A percentile compares a stretch with the other conserved stretches of the same genome.
These are phyloP conservation scores for Diachasmimorpha longicaudata DNA, from an alignment of 1,140 invertebrate genomes.

Conservation along the genomic window DNA sequence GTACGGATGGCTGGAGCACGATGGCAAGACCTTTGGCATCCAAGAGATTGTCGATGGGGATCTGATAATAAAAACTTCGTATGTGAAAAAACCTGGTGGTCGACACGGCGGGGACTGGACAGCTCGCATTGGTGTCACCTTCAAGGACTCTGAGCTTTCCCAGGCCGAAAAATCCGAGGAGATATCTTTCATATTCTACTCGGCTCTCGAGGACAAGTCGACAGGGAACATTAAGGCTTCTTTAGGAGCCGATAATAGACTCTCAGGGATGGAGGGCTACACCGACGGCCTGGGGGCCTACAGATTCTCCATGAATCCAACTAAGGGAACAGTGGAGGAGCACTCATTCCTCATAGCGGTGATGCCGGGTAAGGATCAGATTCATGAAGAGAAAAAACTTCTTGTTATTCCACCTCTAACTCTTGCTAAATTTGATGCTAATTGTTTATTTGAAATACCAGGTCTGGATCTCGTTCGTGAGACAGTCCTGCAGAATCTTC, in stretches of 20 bases:
- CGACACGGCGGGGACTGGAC: slow-evolving; percentile 92
- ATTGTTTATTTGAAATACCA: too few species aligned
- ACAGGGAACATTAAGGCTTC: slow-evolving; percentile 68
- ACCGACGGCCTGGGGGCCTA: slow-evolving; percentile 84
- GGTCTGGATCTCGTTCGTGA: slow-evolving; percentile 80
- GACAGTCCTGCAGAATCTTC: slow-evolving; percentile 73
- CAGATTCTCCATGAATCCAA: slow-evolving; percentile 58
- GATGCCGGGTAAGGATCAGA: slow-evolving; percentile 71
- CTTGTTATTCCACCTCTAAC: too few species aligned
- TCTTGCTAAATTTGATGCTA: too few species aligned
- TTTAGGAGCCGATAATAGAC: slow-evolving; percentile 64
- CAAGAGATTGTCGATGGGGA: slow-evolving; percentile 87
- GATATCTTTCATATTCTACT: slow-evolving; percentile 80
- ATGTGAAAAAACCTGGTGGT: slow-evolving; percentile 84
- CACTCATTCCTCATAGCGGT: slow-evolving; percentile 77
- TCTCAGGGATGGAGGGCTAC: slow-evolving; percentile 77
- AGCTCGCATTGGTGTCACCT: slow-evolving; percentile 76
- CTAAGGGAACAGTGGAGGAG: slow-evolving; percentile 69
- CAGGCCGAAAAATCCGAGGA: slow-evolving; percentile 52
- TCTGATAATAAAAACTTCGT: slow-evolving; percentile 82
- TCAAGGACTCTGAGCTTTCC: slow-evolving; percentile 39
- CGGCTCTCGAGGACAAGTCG: slow-evolving; percentile 74
- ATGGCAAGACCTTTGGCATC: slow-evolving; percentile 89
- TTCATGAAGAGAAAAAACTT: slow-evolving; percentile 73
- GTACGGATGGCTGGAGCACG: slow-evolving; percentile 90